phyloP scores from a whole-genome alignment of 2,888 invertebrate genomes.

The Neelides folsomi region DNA sequence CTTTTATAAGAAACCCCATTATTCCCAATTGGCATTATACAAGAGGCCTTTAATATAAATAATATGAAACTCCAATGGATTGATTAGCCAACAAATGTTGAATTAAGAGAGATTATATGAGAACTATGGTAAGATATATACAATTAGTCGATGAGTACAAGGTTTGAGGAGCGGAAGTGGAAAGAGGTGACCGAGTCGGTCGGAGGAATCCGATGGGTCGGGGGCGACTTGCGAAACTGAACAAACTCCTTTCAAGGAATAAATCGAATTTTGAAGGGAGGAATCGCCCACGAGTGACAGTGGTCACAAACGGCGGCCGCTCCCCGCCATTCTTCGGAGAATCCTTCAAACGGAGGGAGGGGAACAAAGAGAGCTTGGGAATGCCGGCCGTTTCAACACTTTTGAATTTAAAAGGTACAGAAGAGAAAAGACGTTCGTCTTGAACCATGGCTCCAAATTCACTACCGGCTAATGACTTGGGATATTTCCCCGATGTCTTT shows the following conservation, averaged over 20 bases:
- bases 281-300: slow-evolving; percentile 29
- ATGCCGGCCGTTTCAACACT: background rate
- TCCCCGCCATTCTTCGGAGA: background rate
- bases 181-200: background rate
- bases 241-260: slow-evolving; percentile 29
- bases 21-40: no score
- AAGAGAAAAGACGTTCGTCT: background rate
- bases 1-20: no score
- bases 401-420: background rate
- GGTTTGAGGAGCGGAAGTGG: no score
- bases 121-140: no score
- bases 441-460: slow-evolving; percentile 13
- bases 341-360: no score
- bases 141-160: no score
- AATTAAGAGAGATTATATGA: no score
- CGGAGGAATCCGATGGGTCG: slow-evolving; percentile 20
- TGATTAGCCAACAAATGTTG: no score
- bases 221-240: slow-evolving; percentile 31
- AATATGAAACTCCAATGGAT: no score
- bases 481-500: no score
- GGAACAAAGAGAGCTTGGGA: no score
- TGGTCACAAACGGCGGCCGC: slow-evolving; percentile 31
- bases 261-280: slow-evolving; percentile 33
- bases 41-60: no score
- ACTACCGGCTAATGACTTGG: slow-evolving; percentile 7